Conservation (phyloP, 2,888 invertebrate species). For the Apodemia zela region DNA sequence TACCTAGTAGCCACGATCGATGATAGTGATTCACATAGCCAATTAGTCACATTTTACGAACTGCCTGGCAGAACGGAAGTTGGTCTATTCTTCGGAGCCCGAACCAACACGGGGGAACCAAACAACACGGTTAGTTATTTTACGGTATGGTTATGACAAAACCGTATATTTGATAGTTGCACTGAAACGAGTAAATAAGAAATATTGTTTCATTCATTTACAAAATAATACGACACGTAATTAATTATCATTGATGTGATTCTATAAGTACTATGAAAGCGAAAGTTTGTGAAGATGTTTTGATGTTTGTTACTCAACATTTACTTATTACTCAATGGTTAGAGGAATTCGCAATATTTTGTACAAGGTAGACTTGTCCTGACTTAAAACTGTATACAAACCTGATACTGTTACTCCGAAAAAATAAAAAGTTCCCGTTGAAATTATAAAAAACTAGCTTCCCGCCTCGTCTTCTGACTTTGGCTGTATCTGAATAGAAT, state of each 20-base stretch:
- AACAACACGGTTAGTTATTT: too few species aligned
- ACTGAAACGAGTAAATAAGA: background rate
- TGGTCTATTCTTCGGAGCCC: too few species aligned
- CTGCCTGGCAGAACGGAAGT: too few species aligned
- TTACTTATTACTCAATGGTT: background rate
- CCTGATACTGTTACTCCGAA: too few species aligned
- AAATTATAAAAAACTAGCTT: too few species aligned
- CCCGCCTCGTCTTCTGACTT: too few species aligned
- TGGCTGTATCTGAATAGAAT: too few species aligned
- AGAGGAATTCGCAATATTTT: background rate
- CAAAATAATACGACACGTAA: background rate
- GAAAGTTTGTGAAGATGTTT: background rate
- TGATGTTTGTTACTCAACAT: background rate
- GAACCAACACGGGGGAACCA: too few species aligned
- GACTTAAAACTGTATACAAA: background rate
- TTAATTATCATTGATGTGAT: conserved; percentile 1
- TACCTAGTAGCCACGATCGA: too few species aligned
- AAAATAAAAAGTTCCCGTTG: too few species aligned
- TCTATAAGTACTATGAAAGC: background rate
- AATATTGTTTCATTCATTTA: background rate
- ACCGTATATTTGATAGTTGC: background rate
- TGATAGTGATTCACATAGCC: too few species aligned
- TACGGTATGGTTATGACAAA: background rate
- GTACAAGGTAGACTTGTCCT: background rate
- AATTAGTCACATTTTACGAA: too few species aligned